phyloP scores from a whole-genome alignment of 2,888 invertebrate species.

The Leucozona laternaria region DNA sequence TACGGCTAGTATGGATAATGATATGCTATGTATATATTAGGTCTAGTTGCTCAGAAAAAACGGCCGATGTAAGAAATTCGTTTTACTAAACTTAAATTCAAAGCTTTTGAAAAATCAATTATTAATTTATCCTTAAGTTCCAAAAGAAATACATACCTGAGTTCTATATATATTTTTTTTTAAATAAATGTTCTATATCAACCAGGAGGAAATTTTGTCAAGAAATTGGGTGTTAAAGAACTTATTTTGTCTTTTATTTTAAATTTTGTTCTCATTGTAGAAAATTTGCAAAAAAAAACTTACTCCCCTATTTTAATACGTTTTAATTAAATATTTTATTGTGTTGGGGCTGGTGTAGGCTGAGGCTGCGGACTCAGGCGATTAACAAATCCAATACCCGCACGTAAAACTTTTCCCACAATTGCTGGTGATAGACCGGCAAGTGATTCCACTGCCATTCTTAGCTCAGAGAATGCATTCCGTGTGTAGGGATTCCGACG shows the following conservation, averaged over 20 bases:
- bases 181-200: too few relatives aligned
- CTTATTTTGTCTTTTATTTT: conserved; percentile 26
- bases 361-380: conserved; percentile 90
- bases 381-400: conserved; percentile 88
- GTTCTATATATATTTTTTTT: too few relatives aligned
- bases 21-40: too few relatives aligned
- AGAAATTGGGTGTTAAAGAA: not conserved
- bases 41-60: too few relatives aligned
- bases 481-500: conserved; percentile 98
- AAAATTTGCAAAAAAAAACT: conserved; percentile 59
- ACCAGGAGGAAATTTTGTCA: not conserved
- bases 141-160: too few relatives aligned
- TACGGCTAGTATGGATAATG: too few relatives aligned
- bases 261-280: conserved; percentile 52
- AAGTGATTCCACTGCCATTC: conserved; percentile 88
- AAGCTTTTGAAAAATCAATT: too few relatives aligned
- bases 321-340: conserved; percentile 45
- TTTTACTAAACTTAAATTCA: too few relatives aligned
- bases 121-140: too few relatives aligned
- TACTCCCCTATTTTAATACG: conserved; percentile 59
- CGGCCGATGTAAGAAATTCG: too few relatives aligned
- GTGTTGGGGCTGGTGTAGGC: conserved; percentile 78
- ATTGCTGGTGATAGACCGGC: conserved; percentile 90
- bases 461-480: conserved; percentile 95
- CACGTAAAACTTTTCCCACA: conserved; percentile 86